Evolutionary conservation across 92 coral and sea anemone species (phyloP), one percentile per base, ranked within the genome.

Genomic region (Epizoanthus stellaris): DNA sequence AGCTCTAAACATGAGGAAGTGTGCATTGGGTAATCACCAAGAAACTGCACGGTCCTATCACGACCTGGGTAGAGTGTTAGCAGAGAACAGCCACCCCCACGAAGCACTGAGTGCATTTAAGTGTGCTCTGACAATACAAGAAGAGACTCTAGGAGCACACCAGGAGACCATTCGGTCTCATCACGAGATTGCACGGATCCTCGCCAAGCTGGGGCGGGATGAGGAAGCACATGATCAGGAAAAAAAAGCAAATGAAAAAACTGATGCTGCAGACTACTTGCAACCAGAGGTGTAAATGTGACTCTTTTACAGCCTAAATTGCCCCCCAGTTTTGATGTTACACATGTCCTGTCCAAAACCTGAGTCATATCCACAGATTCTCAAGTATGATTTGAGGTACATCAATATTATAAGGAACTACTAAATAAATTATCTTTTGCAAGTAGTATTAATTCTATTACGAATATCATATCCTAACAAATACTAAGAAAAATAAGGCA

Each of bases 41-140:
- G 98, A 92, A 68, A 96, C 99, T 8, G 99, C 99, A 12, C 91
- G 98, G 7, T 94, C 98, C 12, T 93, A 91, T 82, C 95, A 94
- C 70, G 98, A 92, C 69, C 92, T 95, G 47, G 99, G 99, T 15
- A 91, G 84, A 23, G 95, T 92, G 17, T 82, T 92, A 56, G 93
- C 82, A 49, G 89, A 90, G 25, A 81, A 87, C 52, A 84, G 82
- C 36, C 81, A 91, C 21, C 71, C 82, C 71, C 80, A 93, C 49
- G 99, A 96, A 68, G 97, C 99, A 1, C 87, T 96, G 64, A 76
- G 9, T 1, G 95, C 96, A 21, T 90, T 92, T 56, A 83, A 86
- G 49, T 70, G 88, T 79, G 99, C 99, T 52, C 88, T 96, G 53
- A 76, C 58, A 60, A 94, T 96, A 47, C 99, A 96, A 82, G 97